Conservation (phyloP, 2,888 invertebrate genomes). For the Pyrochroa serraticornis region DNA sequence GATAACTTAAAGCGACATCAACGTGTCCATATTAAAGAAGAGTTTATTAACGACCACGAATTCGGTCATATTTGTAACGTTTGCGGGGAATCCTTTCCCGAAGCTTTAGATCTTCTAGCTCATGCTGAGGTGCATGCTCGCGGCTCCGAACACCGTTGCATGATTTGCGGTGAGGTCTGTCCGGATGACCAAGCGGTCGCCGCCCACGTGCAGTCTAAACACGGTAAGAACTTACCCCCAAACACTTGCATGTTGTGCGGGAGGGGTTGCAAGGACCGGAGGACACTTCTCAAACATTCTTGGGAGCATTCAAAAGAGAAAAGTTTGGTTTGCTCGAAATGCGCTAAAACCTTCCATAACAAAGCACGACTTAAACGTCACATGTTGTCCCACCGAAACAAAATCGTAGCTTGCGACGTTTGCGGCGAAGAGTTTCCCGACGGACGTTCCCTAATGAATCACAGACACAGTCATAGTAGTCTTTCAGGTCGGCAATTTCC, state of each 20-base stretch:
- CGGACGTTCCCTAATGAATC: conserved; percentile 71
- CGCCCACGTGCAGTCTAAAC: conserved; percentile 66
- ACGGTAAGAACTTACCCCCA: conserved; percentile 66
- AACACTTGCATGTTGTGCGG: conserved; percentile 72
- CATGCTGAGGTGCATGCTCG: conserved; percentile 81
- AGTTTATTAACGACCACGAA: conserved; percentile 57
- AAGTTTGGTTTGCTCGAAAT: conserved; percentile 67
- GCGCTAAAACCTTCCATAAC: conserved; percentile 74
- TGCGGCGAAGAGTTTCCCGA: conserved; percentile 75
- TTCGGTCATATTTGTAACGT: conserved; percentile 75
- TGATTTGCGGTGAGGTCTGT: conserved; percentile 70
- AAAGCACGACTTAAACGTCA: conserved; percentile 70
- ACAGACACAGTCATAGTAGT: conserved; percentile 64
- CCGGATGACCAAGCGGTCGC: conserved; percentile 68
- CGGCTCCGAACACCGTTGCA: conserved; percentile 64
- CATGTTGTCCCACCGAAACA: conserved; percentile 74
- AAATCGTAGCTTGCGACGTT: conserved; percentile 71
- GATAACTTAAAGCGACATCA: conserved; percentile 76
- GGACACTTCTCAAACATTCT: conserved; percentile 70
- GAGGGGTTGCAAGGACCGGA: conserved; percentile 71
- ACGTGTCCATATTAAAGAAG: conserved; percentile 56
- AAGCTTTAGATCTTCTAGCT: conserved; percentile 76
- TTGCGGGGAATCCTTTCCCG: conserved; percentile 79
- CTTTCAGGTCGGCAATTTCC: conserved; percentile 71
- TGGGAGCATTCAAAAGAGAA: conserved; percentile 73